Evolutionary conservation across 1,140 invertebrate genomes (phyloP), one percentile per base, ranked within the genome.

Genomic region (Penaeus vannamei): DNA sequence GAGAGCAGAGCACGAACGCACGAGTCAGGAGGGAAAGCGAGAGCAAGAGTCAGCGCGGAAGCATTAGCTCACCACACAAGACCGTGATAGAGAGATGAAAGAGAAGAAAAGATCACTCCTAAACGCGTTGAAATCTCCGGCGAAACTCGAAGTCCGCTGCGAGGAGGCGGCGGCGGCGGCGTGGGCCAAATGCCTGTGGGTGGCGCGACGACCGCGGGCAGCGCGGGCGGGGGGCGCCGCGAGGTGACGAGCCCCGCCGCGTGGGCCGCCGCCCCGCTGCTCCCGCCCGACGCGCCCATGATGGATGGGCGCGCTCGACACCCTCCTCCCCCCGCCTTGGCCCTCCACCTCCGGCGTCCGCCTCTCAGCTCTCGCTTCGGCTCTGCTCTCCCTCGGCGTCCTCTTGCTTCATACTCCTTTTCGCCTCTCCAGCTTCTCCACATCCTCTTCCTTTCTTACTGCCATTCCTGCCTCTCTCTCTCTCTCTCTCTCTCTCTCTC

Each of bases 181-280:
- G 46, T 53, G 46, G 46, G 46, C 46, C 46, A 53, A 53, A 53
- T 53, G 46, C 26, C 19, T 19, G 36, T 8, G 69, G 26, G 26
- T 76, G 69, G 69, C 29, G 69, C 20, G n/a, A n/a, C 26, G 69
- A 53, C 46, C 69, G 69, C 69, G 36, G 26, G 69, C 17, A 76
- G 14, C 29, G 36, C n/a, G 69, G 29, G 20, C 26, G 69, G 23
- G 69, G n/a, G 29, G 17, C 26, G 23, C 22, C 20, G 36, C 17
- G 29, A 26, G 23, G 23, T 76, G 26, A 26, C 23, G 23, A 29
- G n/a, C 69, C 69, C 69, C 69, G 69, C 69, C 66, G 66, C n/a
- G 66, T 26, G 66, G 66, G n/a, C 32, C 66, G 32, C n/a, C 32
- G n/a, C 66, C 66, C 66, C 32, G 66, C 66, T 69, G 66, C n/a